Evolutionary conservation across 2,797 vertebrate species (phyloP), one percentile per base, ranked within the genome.

Genomic region (Takifugu rubripes): DNA sequence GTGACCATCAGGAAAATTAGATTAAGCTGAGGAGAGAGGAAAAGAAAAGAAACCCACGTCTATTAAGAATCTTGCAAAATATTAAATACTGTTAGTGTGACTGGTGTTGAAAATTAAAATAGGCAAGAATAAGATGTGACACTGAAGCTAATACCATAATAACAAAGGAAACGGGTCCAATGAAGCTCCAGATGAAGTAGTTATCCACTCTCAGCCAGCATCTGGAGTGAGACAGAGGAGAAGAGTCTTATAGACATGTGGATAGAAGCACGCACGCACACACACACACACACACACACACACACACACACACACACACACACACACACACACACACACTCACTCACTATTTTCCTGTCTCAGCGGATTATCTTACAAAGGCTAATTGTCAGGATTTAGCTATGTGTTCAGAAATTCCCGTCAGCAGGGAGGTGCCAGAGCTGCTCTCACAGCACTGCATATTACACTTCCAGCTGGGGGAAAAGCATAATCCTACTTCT

Each of bases 171-270:
- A 96, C 95, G 0, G 95, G 95, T 57, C 95, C 95, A 33, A 97
- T 95, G 91, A 96, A 97, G 82, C 95, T 96, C 95, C 95, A 97
- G 89, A 97, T 96, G 85, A 97, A 97, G 75, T 97, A 94, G 84
- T 96, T 96, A 91, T 97, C 95, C 84, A 96, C 94, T 55, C 94
- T 81, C 74, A 97, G 90, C 95, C 95, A 97, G 88, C 95, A 97
- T 82, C 94, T 96, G 70, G 64, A 84, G 80, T 70, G 76, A 56
- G 72, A 83, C 68, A 84, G 61, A 78, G 62, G 74, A 74, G 24
- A 76, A 58, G 0, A 67, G 75, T 55, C 74, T 36, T 31, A 75
- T 1, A 49, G 59, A 71, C 66, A 68, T 3, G 17, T 21, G 8
- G 44, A 46, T n/a, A 46, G 17, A 46, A 61, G 68, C 36, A 59